Conservation (phyloP, 1,140 invertebrate genomes). For the Protaetia brevitarsis region DNA sequence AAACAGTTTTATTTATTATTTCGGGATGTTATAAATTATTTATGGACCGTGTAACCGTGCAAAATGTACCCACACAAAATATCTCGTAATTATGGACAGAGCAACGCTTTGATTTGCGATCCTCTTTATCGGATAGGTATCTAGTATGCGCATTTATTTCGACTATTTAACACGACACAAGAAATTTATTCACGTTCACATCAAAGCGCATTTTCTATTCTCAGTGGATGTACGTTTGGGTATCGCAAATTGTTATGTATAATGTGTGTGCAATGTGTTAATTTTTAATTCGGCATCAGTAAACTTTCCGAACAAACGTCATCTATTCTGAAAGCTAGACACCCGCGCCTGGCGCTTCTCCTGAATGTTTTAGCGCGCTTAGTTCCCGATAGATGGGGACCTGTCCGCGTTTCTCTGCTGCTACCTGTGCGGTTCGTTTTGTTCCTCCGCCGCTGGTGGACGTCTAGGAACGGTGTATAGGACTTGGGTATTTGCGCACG, state of each 20-base stretch:
- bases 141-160: too few relatives aligned
- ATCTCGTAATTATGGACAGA: too few relatives aligned
- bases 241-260: neutral
- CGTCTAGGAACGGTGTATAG: too few relatives aligned
- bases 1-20: neutral
- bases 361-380: neutral
- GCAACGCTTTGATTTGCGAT: too few relatives aligned
- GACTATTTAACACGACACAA: too few relatives aligned
- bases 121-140: too few relatives aligned
- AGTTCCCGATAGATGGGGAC: slow-evolving; percentile 3
- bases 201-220: too few relatives aligned
- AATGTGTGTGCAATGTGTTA: neutral
- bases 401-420: neutral
- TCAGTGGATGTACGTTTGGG: neutral
- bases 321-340: slow-evolving; percentile 5
- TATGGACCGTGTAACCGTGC: too few relatives aligned
- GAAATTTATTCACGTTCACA: neutral
- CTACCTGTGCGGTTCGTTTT: neutral
- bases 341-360: neutral
- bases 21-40: neutral
- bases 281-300: slow-evolving; percentile 4
- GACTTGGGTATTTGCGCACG: too few relatives aligned
- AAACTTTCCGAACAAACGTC: neutral
- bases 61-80: too few relatives aligned
- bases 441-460: too few relatives aligned